Conservation (phyloP, 1,140 invertebrate genomes). For the Brevipalpus yothersi region DNA sequence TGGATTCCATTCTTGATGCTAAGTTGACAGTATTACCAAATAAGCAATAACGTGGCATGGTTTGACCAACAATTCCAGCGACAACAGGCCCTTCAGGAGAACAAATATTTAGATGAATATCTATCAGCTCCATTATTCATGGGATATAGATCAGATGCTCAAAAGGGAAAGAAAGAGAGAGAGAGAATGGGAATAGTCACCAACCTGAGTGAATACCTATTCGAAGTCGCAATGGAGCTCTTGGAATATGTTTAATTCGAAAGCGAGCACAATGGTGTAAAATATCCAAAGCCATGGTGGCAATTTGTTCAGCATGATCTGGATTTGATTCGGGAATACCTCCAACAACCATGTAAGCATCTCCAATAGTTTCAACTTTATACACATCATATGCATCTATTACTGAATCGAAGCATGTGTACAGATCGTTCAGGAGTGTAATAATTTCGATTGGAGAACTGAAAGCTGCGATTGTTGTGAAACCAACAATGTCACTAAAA, state of each 20-base stretch:
- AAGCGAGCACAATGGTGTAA: background rate
- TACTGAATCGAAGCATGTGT: constrained; percentile 77
- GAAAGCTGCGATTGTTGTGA: constrained; percentile 39
- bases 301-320: background rate
- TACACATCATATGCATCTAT: constrained; percentile 86
- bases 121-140: background rate
- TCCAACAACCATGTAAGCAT: constrained; percentile 64
- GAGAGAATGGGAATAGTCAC: background rate
- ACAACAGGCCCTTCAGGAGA: background rate
- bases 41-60: constrained; percentile 74
- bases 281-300: background rate
- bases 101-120: background rate
- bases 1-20: constrained; percentile 51
- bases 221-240: constrained; percentile 34
- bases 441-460: constrained; percentile 30
- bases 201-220: constrained; percentile 63
- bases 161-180: no score
- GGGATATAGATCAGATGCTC: background rate
- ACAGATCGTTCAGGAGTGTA: constrained; percentile 81
- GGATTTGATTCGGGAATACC: background rate
- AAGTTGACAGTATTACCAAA: constrained; percentile 66
- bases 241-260: background rate
- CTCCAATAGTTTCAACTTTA: constrained; percentile 90
- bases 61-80: constrained; percentile 71
- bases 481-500: constrained; percentile 82